Base-by-base conservation (phyloP, 2,888 invertebrate genomes). In the Synanthedon tipuliformis region DNA sequence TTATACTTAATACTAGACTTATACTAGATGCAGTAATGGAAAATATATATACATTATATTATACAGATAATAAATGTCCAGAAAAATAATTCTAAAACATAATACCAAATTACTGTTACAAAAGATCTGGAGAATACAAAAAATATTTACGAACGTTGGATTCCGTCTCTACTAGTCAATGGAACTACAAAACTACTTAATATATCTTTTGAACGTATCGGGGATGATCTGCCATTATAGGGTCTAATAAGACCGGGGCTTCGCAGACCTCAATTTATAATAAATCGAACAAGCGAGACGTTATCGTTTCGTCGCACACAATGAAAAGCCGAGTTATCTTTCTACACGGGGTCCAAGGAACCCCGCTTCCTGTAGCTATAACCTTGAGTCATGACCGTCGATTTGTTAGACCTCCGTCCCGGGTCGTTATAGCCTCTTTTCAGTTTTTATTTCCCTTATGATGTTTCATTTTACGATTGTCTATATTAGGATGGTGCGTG, bases 401-500 rank as follows among this genome's bases (percentile, higher is more conserved):
- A 84, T 86, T 86, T 85, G 83, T 86, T 78, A 79, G 78, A 77
- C 73, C 78, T 78, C 75, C 73, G 69, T 70, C 73, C 69, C 68
- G 62, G 68, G 75, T 81, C 81, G 78, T 82, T 81, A 77, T 72
- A 70, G 69, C 67, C 72, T 82, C 81, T 79, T 83, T 83, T 79
- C 77, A 82, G 81, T 85, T 84, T 83, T 84, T 84, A 81, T 81
- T 78, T 68, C 76, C 75, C 74, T 75, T 81, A 80, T 79, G 81
- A 82, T 83, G 83, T 82, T 84, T 83, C 80, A 78, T 82, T 82
- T 81, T 82, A 80, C 82, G 78, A 84, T 84, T 81, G 82, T 76
- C 76, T 70, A 70, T 69, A 79, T 79, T 75, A 76, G 70, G 68
- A 60, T 57, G 63, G 66, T 68, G 78, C 77, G 81, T 82, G 81